Conservation (phyloP, 1,140 invertebrate species). For the Gryllus bimaculatus region DNA sequence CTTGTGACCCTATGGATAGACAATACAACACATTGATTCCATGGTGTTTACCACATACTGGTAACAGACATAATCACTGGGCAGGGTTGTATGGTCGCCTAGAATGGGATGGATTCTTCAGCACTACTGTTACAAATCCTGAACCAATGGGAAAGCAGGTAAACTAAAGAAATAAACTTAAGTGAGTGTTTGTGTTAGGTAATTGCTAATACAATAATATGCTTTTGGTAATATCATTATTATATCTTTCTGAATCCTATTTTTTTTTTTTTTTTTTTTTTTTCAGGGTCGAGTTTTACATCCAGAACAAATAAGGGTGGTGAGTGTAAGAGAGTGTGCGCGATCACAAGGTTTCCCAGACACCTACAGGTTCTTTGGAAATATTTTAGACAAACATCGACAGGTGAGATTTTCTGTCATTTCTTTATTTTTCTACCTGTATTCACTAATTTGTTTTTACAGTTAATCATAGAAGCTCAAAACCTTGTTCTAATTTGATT, state of each 20-base stretch:
- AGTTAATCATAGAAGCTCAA: too few species aligned
- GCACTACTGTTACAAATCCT: slow-evolving; percentile 79
- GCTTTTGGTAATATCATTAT: not conserved
- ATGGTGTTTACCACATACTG: slow-evolving; percentile 85
- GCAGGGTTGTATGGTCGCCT: slow-evolving; percentile 59
- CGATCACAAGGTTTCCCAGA: slow-evolving; percentile 81
- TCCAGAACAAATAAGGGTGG: slow-evolving; percentile 68
- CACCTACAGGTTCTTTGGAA: slow-evolving; percentile 65
- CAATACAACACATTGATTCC: slow-evolving; percentile 82
- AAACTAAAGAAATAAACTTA: not conserved
- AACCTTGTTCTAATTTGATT: too few species aligned
- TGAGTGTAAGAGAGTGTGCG: slow-evolving; percentile 78
- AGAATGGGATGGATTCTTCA: slow-evolving; percentile 78
- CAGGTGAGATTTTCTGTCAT: slow-evolving; percentile 46
- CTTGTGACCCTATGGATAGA: slow-evolving; percentile 61
- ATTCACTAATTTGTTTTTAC: not conserved
- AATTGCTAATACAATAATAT: not conserved
- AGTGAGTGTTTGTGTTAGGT: not conserved
- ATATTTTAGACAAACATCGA: slow-evolving; percentile 65
- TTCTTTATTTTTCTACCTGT: not conserved
- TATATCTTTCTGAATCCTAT: not conserved
- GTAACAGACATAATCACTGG: slow-evolving; percentile 80
- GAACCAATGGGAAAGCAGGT: slow-evolving; percentile 88
- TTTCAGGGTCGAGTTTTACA: slow-evolving; percentile 62
- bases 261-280: not conserved